A percentile compares a stretch with the other conserved stretches of the same genome.
Evolutionary conservation across 2,113 vertebrate species (phyloP).

Genomic region (Syrmaticus mikado): DNA sequence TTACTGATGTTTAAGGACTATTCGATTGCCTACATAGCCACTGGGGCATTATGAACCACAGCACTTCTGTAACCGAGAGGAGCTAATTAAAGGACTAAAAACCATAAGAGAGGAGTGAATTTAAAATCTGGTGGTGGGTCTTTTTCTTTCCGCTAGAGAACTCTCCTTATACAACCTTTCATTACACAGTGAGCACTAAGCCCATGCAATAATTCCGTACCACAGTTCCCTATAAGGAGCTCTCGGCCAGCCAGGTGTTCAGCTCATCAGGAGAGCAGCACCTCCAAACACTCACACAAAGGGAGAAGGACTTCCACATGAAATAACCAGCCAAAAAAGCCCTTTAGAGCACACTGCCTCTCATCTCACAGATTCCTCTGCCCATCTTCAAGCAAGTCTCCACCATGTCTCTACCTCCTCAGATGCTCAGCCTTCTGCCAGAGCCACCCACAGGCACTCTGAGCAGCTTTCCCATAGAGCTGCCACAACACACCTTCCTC

Average conservation of each 20-base stretch:
- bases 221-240: background rate
- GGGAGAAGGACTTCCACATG: background rate
- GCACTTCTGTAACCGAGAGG: background rate
- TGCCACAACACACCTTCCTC: fast-evolving
- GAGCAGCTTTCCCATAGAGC: background rate
- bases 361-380: fast-evolving
- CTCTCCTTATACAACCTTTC: background rate
- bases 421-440: background rate
- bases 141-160: background rate
- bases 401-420: fast-evolving
- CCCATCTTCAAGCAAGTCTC: background rate
- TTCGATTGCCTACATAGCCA: background rate
- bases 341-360: background rate
- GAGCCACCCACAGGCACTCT: background rate
- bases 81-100: background rate
- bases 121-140: background rate
- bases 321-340: background rate
- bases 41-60: background rate
- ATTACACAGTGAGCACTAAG: background rate
- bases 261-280: fast-evolving
- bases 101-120: background rate
- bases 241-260: background rate
- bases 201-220: background rate
- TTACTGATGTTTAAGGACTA: background rate
- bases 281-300: background rate